Evolutionary conservation across 2,113 vertebrate species (phyloP).

Genomic region (Xiphophorus maculatus): DNA sequence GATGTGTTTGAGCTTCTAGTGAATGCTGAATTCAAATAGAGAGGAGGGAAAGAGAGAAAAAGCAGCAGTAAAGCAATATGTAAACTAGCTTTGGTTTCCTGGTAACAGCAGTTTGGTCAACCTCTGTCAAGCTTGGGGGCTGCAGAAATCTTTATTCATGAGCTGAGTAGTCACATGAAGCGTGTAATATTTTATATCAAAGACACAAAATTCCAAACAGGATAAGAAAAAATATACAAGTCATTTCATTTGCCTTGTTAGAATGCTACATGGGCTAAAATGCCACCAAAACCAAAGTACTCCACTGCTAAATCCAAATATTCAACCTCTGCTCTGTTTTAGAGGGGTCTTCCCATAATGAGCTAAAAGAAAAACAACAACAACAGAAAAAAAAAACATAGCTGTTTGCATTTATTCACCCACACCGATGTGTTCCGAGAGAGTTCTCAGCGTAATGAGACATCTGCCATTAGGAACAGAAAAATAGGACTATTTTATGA

Average conservation of each 20-base stretch:
- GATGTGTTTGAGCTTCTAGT: background rate
- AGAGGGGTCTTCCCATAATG: constrained; percentile 2
- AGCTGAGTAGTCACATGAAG: constrained; percentile 63
- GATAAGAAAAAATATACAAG: background rate
- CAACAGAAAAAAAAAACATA: constrained; percentile 25
- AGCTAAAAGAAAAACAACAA: constrained; percentile 32
- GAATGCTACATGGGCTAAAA: background rate
- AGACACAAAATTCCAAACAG: constrained; percentile 16
- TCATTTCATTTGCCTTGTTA: constrained; percentile 11
- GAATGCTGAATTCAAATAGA: background rate
- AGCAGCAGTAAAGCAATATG: constrained; percentile 47
- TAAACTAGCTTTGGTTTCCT: constrained; percentile 60
- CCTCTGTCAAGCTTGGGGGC: constrained; percentile 33
- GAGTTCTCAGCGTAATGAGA: constrained; percentile 53
- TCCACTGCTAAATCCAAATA: background rate
- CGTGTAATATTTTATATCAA: constrained; percentile 54
- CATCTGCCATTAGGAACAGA: constrained; percentile 41
- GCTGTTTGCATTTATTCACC: constrained; percentile 47
- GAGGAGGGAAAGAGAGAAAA: constrained; percentile 16
- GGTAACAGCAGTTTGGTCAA: constrained; percentile 64
- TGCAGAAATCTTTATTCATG: constrained; percentile 58
- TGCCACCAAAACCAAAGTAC: background rate
- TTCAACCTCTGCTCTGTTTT: constrained; percentile 15
- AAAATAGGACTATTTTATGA: constrained; percentile 38
- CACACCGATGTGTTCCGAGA: constrained; percentile 25